Conservation (phyloP, 2,888 invertebrate species). For the Drosophila seclusa region DNA sequence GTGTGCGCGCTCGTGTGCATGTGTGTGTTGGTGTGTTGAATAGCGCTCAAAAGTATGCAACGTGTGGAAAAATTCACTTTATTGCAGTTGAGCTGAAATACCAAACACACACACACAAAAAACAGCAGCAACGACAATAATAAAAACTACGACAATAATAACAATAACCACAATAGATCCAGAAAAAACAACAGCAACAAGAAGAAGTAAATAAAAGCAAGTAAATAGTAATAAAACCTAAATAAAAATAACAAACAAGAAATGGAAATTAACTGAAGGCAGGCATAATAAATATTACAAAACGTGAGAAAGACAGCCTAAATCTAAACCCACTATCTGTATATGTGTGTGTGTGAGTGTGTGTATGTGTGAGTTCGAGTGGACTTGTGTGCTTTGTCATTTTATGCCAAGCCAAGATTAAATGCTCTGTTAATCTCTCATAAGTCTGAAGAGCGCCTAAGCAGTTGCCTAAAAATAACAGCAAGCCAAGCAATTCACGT, state of each 20-base stretch:
- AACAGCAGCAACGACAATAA: conserved; percentile 39
- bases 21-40: conserved; percentile 39
- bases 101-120: conserved; percentile 15
- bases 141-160: conserved; percentile 30
- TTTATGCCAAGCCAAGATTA: conserved; percentile 70
- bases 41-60: conserved; percentile 72
- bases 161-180: conserved; percentile 29
- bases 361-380: not conserved
- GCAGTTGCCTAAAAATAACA: conserved; percentile 52
- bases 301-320: conserved; percentile 31
- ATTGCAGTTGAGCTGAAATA: conserved; percentile 70
- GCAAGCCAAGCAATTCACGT: conserved; percentile 42
- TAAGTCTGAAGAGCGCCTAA: conserved; percentile 50
- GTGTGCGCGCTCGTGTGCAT: conserved; percentile 16
- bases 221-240: conserved; percentile 72
- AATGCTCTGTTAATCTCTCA: conserved; percentile 72
- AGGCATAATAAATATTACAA: conserved; percentile 46
- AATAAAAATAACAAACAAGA: conserved; percentile 14
- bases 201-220: conserved; percentile 53
- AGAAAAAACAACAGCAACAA: conserved; percentile 4
- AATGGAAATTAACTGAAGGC: conserved; percentile 2
- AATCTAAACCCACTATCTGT: conserved; percentile 33
- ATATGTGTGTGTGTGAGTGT: conserved; percentile 25
- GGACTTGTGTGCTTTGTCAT: conserved; percentile 46
- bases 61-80: conserved; percentile 71